Evolutionary conservation across 2,797 vertebrate genomes (phyloP), one percentile per base, ranked within the genome.

Genomic region (Pangasius sanitwongsei): DNA sequence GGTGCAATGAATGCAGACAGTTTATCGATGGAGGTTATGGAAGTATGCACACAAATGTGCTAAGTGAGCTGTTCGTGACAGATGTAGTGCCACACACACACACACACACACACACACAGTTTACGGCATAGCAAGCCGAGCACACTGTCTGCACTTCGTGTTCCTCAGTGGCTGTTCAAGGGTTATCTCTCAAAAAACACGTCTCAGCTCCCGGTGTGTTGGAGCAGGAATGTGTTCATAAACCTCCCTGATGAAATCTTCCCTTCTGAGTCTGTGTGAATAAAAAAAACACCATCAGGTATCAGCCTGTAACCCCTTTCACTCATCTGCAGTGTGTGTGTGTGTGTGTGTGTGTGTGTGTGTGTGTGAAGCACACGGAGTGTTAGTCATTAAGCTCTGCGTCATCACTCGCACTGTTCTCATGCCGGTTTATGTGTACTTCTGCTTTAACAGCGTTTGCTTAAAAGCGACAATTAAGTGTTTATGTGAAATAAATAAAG

Each of bases 301-400:
- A 72, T 72, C 37, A 74, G 70, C 1, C 4, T 13, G 48, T 25
- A 75, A 37, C 3, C 28, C 28, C 48, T 53, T 18, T 53, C 48
- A 7, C 75, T 81, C 53, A 20, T 65, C 37, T 48, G 57, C 37
- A 11, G 37, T 13, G 59, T 82, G 80, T 80, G 77, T 80, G 37
- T 37, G 37, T 37, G 37, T 37, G 37, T 55, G 37, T 15, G 59
- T 82, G 80, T 80, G 77, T 80, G 77, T 57, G 77, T 81, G 50
- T 53, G 28, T 75, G 72, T 48, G 72, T 75, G 72, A 4, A 6
- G 41, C 8, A 16, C 4, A 16, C 28, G n/a, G 75, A 23, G 48
- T 75, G 85, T 91, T 89, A 87, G 80, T 87, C 88, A 92, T 92
- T 90, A 92, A 90, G 67, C 65, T 91, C 93, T 93, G 87, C 92